phyloP scores from a whole-genome alignment of 92 coral and sea anemone species.

The Isaurus tuberculatus region DNA sequence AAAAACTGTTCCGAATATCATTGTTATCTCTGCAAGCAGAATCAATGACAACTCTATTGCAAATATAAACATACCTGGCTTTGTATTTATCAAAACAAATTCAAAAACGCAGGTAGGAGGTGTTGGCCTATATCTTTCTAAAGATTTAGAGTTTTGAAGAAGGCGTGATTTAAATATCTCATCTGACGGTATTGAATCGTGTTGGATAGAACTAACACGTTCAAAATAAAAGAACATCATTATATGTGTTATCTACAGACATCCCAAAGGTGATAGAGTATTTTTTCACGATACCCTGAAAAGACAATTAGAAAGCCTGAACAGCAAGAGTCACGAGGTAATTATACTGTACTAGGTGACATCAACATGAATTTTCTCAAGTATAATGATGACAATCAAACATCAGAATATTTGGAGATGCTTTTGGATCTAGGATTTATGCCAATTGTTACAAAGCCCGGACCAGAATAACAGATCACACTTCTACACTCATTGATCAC shows the following conservation, averaged over 20 bases:
- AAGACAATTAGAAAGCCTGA: slow-evolving; percentile 30
- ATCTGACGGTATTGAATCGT: slow-evolving; percentile 52
- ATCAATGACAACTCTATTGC: slow-evolving; percentile 51
- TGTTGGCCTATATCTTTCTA: slow-evolving; percentile 58
- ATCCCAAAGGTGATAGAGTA: slow-evolving; percentile 10
- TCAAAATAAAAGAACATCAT: slow-evolving; percentile 45
- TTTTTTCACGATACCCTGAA: slow-evolving; percentile 13
- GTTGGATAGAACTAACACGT: slow-evolving; percentile 57
- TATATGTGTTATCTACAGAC: slow-evolving; percentile 56
- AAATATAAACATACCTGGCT: slow-evolving; percentile 63
- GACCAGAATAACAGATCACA: slow-evolving; percentile 52
- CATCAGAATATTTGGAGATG: slow-evolving; percentile 29
- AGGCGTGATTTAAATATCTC: slow-evolving; percentile 55
- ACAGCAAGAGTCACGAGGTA: slow-evolving; percentile 48
- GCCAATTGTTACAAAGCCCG: slow-evolving; percentile 67
- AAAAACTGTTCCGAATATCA: slow-evolving; percentile 48
- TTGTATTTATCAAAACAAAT: slow-evolving; percentile 56
- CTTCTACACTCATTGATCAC: slow-evolving; percentile 67
- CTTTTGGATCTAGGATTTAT: slow-evolving; percentile 37
- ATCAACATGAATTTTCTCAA: slow-evolving; percentile 48
- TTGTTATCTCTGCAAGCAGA: slow-evolving; percentile 56
- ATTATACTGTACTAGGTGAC: slow-evolving; percentile 52
- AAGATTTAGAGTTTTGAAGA: slow-evolving; percentile 46
- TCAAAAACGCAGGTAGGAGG: slow-evolving; percentile 66
- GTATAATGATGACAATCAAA: slow-evolving; percentile 36